Base-by-base conservation (phyloP, 30 jellyfish, hydroid and myxozoan genomes). In the Turritopsis rubra region DNA sequence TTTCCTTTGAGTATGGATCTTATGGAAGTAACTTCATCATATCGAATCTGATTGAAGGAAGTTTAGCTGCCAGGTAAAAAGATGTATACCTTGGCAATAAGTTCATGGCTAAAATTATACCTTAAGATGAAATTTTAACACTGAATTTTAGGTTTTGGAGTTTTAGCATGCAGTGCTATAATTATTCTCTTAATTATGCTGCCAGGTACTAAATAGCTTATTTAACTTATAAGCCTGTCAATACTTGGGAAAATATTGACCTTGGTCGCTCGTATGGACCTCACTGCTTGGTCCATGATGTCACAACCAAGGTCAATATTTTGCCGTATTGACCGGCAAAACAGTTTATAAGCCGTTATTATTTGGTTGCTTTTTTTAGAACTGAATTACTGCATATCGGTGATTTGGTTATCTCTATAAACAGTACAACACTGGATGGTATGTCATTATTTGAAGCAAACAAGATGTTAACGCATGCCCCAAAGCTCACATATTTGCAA, bases 381-480 rank as follows among this genome's bases (percentile, higher is more conserved):
- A 54, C 84, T 78, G 96, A 91, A 17, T 77, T 88, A 16, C 91
- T 88, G 7, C 81, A 68, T 54, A 85, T 88, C 53, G 96, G 96
- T 22, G 96, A 88, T 68, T 90, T 82, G 66, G 68, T 88, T 78
- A 76, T 88, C 78, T 85, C 83, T 75, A 88, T 88, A 28, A 83
- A 88, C 52, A 90, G 86, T 4, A 65, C 68, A 17, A 18, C 72
- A 21, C 72, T 85, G 3, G 60, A 82, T 41, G 83, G 85, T 20
- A 28, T 82, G 27, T 72, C 96, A 29, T 72, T 88, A 18, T 82
- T 31, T 30, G 96, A 88, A 53, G 96, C 91, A 26, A 88, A 88
- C 52, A 88, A 83, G 53, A 75, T 88, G 90, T 29, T 88, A 60
- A 77, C 85, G 54, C 81, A 72, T 52, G 75, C 86, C 29, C 74